Evolutionary conservation across 2,888 invertebrate genomes (phyloP).

Genomic region (Coleophora flavipennella): DNA sequence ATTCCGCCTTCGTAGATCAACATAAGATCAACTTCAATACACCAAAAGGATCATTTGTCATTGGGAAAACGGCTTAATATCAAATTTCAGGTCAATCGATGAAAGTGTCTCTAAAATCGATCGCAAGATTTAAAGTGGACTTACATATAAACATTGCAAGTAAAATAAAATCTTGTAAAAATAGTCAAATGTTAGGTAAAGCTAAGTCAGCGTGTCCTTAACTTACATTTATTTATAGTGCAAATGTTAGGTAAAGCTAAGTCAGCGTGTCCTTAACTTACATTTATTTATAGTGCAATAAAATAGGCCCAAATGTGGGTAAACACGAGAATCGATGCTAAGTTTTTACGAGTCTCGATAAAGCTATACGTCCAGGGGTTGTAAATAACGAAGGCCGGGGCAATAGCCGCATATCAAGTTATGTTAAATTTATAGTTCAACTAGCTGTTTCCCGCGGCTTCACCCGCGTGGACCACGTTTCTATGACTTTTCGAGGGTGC

Average conservation of each 20-base stretch:
- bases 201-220: not conserved
- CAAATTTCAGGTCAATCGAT: no score
- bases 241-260: constrained; percentile 9
- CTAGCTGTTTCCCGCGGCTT: no score
- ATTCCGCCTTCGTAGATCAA: no score
- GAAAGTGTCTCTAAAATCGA: no score
- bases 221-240: not conserved
- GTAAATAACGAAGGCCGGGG: constrained; percentile 3
- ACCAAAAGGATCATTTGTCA: no score
- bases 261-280: not conserved
- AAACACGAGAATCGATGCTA: constrained; percentile 6
- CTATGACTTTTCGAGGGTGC: no score
- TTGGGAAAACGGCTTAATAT: no score
- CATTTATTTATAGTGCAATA: constrained; percentile 1
- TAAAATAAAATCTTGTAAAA: no score
- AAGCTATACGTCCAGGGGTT: constrained; percentile 10
- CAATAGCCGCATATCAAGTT: constrained; percentile 13
- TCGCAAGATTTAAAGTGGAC: no score
- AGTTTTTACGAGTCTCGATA: constrained; percentile 12
- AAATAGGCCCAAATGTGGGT: not conserved
- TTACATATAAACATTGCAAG: no score
- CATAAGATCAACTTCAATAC: no score
- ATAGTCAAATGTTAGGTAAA: constrained; percentile 11
- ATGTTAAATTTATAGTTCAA: constrained; percentile 16
- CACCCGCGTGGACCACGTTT: no score